Base-by-base conservation (phyloP, 2,888 invertebrate genomes). In the Microdon myrmicae region DNA sequence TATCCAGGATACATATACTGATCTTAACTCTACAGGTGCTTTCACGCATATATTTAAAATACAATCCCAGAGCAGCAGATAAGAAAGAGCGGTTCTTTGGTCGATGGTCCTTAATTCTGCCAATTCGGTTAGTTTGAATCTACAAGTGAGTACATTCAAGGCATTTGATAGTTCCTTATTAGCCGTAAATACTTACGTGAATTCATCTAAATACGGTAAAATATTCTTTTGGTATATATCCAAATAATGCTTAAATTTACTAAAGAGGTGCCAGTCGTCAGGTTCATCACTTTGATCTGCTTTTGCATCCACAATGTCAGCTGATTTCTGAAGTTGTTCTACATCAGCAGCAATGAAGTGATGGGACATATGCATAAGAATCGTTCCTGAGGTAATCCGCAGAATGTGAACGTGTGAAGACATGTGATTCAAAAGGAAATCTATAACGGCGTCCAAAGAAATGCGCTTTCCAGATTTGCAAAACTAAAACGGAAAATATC, bases 61-160 rank as follows among this genome's bases (percentile, higher is more conserved):
- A 49, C 88, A 83, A 70, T 86, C 85, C 87, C 89, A 91, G 34
- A 88, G 78, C 59, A 93, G 81, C 70, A 93, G 80, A 80, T 90
- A 92, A 25, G 87, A 88, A 29, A 87, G 81, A 0, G 74, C 75
- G 3, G 72, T 69, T 12, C 74, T 69, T 9, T 58, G 68, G 4
- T 75, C 69, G 20, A 79, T 74, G 0, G 69, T 61, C 26, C 71
- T 64, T 39, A 78, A 64, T 23, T 76, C 72, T n/a, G 71, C 68
- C 22, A 80, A 58, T 58, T 80, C 80, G 1, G 72, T 74, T 5
- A 75, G 28, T 68, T 80, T 80, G 25, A 75, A 80, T 26, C 75
- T 76, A 38, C 16, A 58, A n/a, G n/a, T n/a, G n/a, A n/a, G n/a
- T n/a, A 19, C 5, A 17, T 13, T 28, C 6, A 19, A 13, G 10